These are phyloP conservation scores for Drosophila malerkotliana DNA, from an alignment of 1,140 invertebrate genomes.

Conservation along the genomic window DNA sequence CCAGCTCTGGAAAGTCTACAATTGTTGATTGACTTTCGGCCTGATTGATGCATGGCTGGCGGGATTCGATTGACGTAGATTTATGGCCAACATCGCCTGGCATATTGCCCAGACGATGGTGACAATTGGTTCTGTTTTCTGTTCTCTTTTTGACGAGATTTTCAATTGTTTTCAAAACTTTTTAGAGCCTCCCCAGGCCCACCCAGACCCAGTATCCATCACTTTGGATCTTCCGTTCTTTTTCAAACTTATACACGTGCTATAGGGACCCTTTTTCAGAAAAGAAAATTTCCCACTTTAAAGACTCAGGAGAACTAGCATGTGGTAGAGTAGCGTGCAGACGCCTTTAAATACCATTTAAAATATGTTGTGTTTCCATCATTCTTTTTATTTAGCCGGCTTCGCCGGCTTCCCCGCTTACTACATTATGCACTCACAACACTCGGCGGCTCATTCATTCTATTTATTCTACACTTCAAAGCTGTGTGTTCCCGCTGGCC, in stretches of 20 bases:
- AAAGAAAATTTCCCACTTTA: too few species aligned
- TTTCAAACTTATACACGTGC: neutral
- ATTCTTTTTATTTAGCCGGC: conserved; percentile 3
- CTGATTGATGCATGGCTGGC: conserved; percentile 61
- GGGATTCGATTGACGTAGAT: conserved; percentile 69
- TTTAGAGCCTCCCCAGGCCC: neutral
- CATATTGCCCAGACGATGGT: conserved; percentile 59
- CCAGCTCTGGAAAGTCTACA: conserved; percentile 41
- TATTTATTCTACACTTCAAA: conserved; percentile 81
- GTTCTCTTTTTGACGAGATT: conserved; percentile 23
- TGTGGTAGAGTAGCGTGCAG: neutral
- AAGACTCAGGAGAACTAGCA: too few species aligned
- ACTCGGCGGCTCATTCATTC: conserved; percentile 75
- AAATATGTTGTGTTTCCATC: conserved; percentile 22
- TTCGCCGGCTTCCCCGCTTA: conserved; percentile 19
- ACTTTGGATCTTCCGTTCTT: conserved; percentile 3
- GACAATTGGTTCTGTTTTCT: conserved; percentile 36
- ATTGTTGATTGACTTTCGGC: conserved; percentile 63
- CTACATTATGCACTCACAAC: conserved; percentile 75
- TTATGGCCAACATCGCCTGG: conserved; percentile 55
- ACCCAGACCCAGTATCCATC: conserved; percentile 19
- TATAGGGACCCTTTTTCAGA: neutral
- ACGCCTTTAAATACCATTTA: conserved; percentile 50
- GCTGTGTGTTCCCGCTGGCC: conserved; percentile 50
- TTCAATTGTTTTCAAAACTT: conserved; percentile 48